Evolutionary conservation across 2,113 vertebrate species (phyloP).

Genomic region (Lepisosteus oculatus): DNA sequence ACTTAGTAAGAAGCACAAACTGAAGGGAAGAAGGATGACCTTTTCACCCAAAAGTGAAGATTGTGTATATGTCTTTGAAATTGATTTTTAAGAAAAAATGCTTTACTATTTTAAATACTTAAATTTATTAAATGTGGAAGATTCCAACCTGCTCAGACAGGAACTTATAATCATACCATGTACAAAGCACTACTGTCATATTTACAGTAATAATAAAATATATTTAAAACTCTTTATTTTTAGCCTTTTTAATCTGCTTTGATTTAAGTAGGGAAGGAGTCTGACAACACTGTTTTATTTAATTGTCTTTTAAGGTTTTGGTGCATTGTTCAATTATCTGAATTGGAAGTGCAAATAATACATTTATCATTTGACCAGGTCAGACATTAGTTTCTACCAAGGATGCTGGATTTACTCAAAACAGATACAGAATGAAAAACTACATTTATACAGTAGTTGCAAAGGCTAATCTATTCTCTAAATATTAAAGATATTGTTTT

Average conservation of each 20-base stretch:
- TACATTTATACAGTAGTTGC: too few species aligned
- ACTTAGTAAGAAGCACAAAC: slow-evolving; percentile 51
- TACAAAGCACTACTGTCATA: slow-evolving; percentile 46
- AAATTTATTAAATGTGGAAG: slow-evolving; percentile 16
- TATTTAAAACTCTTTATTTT: slow-evolving; percentile 30
- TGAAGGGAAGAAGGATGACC: slow-evolving; percentile 27
- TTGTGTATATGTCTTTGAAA: slow-evolving; percentile 41
- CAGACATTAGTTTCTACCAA: too few species aligned
- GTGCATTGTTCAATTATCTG: too few species aligned
- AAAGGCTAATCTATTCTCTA: too few species aligned
- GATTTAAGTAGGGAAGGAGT: background rate
- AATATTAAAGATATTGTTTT: too few species aligned
- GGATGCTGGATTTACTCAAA: too few species aligned
- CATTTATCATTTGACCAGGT: too few species aligned
- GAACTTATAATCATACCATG: slow-evolving; percentile 43
- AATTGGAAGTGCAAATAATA: too few species aligned
- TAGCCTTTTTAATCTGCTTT: too few species aligned
- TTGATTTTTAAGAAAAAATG: slow-evolving; percentile 6
- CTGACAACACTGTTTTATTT: background rate
- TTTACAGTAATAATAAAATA: slow-evolving; percentile 53
- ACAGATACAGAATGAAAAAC: too few species aligned
- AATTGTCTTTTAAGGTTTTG: too few species aligned
- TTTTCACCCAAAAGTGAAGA: slow-evolving; percentile 36
- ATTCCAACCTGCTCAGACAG: slow-evolving; percentile 31
- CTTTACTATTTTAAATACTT: slow-evolving; percentile 33